Percentiles rank a stretch among this genome's conserved stretches.
These are phyloP conservation scores for Drosophila jambulina DNA, from an alignment of 1,140 invertebrate genomes.

Conservation along the genomic window DNA sequence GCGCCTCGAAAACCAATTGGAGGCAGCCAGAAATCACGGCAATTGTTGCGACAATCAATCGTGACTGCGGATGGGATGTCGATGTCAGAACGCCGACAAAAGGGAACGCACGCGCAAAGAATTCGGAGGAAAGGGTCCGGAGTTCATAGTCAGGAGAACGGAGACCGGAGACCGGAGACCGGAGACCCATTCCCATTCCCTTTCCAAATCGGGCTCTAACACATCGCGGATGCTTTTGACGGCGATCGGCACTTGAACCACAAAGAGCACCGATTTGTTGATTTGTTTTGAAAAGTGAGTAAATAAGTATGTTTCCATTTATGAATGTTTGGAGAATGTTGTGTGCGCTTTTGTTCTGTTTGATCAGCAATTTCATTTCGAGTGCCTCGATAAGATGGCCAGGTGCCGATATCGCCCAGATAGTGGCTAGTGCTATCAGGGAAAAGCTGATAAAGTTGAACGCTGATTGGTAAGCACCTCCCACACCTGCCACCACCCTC, in stretches of 20 bases:
- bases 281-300: conserved; percentile 84
- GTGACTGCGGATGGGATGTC: conserved; percentile 69
- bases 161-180: not conserved
- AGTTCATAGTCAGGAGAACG: not conserved
- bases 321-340: conserved; percentile 80
- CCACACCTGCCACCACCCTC: not conserved
- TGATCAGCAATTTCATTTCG: conserved; percentile 82
- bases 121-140: conserved; percentile 52
- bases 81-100: conserved; percentile 77
- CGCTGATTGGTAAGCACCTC: conserved; percentile 53
- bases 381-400: conserved; percentile 80
- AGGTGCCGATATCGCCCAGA: conserved; percentile 59
- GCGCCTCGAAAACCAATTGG: conserved; percentile 69
- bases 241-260: conserved; percentile 71
- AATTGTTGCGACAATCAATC: conserved; percentile 80
- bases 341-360: conserved; percentile 67
- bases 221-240: conserved; percentile 32
- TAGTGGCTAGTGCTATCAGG: conserved; percentile 47
- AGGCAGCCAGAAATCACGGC: conserved; percentile 80
- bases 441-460: conserved; percentile 56
- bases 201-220: conserved; percentile 34
- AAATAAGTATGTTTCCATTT: conserved; percentile 85
- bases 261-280: conserved; percentile 84
- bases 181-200: conserved; percentile 9
- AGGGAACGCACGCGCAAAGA: conserved; percentile 67